phyloP scores from a whole-genome alignment of 2,888 invertebrate genomes.

The Andrena chrysosceles region DNA sequence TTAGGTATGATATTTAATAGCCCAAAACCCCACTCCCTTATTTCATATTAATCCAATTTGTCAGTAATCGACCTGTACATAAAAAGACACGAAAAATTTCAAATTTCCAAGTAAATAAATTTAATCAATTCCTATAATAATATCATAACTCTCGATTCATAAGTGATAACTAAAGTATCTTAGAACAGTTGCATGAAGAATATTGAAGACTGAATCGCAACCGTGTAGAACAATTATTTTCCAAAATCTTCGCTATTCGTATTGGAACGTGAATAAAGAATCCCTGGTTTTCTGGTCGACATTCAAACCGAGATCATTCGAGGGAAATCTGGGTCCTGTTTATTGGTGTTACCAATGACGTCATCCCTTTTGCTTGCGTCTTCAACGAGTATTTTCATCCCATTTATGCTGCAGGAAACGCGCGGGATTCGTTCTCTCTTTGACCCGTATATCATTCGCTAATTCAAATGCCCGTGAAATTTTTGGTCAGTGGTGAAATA shows the following conservation, averaged over 20 bases:
- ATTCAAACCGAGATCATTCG: slow-evolving; percentile 57
- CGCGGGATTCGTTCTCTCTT: slow-evolving; percentile 27
- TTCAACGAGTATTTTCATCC: slow-evolving; percentile 70
- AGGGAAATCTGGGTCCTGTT: slow-evolving; percentile 74
- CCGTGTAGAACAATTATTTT: neutral
- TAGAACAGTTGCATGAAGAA: neutral
- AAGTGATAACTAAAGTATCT: no score
- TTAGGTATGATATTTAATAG: no score
- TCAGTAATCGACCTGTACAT: no score
- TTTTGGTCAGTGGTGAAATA: slow-evolving; percentile 1
- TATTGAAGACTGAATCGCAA: neutral
- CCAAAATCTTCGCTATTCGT: neutral
- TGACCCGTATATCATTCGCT: slow-evolving; percentile 7
- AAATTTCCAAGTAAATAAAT: no score
- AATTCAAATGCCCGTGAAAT: slow-evolving; percentile 24
- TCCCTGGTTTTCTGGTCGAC: slow-evolving; percentile 39
- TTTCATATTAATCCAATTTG: no score
- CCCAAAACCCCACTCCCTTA: no score
- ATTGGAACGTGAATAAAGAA: slow-evolving; percentile 45
- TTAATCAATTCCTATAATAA: no score
- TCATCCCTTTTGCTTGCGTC: slow-evolving; percentile 65
- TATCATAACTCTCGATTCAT: no score
- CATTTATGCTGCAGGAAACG: slow-evolving; percentile 65
- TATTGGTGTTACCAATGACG: slow-evolving; percentile 74
- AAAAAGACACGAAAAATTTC: no score